phyloP scores from a whole-genome alignment of 2,113 vertebrate genomes.

The Mustelus asterias region DNA sequence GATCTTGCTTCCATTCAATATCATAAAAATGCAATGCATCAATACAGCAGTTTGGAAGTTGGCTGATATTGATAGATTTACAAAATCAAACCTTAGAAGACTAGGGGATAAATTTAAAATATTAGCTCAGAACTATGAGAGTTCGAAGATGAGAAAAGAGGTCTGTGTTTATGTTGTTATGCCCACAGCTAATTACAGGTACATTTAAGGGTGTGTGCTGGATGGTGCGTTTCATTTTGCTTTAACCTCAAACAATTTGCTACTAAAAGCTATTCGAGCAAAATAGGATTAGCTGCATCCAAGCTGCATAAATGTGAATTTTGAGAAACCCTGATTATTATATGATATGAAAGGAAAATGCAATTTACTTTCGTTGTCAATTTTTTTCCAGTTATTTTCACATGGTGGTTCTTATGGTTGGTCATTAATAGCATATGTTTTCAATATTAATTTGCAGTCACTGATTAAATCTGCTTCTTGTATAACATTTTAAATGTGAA shows the following conservation, averaged over 20 bases:
- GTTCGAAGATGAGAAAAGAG: background rate
- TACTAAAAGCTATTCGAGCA: background rate
- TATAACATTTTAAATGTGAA: background rate
- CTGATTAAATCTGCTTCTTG: slow-evolving; percentile 6
- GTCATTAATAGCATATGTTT: background rate
- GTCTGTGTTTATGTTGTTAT: background rate
- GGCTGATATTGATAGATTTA: background rate
- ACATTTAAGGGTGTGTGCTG: background rate
- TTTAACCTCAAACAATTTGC: background rate
- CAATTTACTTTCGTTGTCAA: background rate
- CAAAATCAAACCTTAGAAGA: background rate
- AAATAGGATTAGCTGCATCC: background rate
- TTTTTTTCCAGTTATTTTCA: background rate
- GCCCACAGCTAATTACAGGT: background rate
- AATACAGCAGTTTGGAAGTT: background rate
- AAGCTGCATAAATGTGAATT: background rate
- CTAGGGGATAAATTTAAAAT: background rate
- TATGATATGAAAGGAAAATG: background rate
- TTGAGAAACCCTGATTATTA: background rate
- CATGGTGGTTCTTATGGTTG: background rate
- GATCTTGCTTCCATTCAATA: background rate
- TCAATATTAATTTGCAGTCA: background rate
- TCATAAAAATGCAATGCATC: background rate
- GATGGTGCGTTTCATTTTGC: background rate
- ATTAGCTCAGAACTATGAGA: background rate